Percentiles rank a stretch among this genome's conserved stretches.
Conservation (phyloP, 1,140 invertebrate species). For the Musca vetustissima region DNA sequence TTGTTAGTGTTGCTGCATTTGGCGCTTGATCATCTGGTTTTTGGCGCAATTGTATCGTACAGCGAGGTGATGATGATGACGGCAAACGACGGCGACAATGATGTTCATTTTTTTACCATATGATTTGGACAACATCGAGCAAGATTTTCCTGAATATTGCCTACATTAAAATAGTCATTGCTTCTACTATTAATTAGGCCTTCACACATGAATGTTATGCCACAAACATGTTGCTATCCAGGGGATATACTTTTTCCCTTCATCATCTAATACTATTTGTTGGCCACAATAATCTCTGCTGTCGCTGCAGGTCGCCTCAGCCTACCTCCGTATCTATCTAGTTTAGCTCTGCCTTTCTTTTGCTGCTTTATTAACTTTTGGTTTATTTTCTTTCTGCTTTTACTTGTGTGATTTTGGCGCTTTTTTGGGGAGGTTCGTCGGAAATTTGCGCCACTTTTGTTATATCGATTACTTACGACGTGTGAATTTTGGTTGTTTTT, state of each 20-base stretch:
- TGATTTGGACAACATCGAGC: too few relatives aligned
- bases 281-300: background rate
- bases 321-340: background rate
- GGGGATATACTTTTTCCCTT: background rate
- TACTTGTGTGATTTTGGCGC: constrained; percentile 12
- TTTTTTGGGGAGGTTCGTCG: background rate
- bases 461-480: background rate
- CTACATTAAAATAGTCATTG: background rate
- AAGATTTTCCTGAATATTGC: too few relatives aligned
- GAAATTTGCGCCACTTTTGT: constrained; percentile 19
- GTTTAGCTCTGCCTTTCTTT: background rate
- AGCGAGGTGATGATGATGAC: background rate
- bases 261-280: background rate
- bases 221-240: background rate
- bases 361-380: background rate
- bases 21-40: constrained; percentile 30
- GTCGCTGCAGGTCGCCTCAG: background rate
- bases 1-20: constrained; percentile 18
- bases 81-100: too few relatives aligned
- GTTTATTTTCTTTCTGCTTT: constrained; percentile 10
- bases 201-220: background rate
- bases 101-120: too few relatives aligned
- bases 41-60: constrained; percentile 27
- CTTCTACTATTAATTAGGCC: too few relatives aligned
- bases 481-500: background rate